These are phyloP conservation scores for Chlorodrepanis virens DNA, from an alignment of 2,113 vertebrate genomes.

Conservation along the genomic window DNA sequence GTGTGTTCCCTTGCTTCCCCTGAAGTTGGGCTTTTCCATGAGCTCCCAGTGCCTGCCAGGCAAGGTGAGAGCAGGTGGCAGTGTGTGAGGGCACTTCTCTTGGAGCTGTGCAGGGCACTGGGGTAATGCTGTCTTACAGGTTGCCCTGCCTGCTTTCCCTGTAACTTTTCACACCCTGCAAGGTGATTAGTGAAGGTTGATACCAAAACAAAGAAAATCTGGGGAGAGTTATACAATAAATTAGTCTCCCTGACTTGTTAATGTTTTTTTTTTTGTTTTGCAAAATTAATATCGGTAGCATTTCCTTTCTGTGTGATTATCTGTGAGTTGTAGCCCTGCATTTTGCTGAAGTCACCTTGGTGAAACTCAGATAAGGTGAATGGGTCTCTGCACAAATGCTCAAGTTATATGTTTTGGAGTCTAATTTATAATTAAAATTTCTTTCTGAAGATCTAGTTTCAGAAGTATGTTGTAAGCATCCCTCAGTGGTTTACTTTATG, in stretches of 20 bases:
- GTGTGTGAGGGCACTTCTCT: neutral
- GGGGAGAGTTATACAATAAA: neutral
- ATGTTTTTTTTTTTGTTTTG: neutral
- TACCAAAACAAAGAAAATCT: neutral
- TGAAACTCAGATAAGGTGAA: neutral
- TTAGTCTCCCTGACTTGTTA: neutral
- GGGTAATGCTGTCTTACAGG: neutral
- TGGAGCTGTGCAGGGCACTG: neutral
- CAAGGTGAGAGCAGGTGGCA: neutral
- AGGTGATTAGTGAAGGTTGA: neutral
- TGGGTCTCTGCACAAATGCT: neutral
- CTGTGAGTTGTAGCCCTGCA: accelerated
- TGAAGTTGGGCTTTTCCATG: neutral
- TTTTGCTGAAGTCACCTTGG: neutral
- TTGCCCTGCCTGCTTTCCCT: neutral
- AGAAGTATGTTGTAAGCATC: neutral
- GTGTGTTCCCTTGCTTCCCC: neutral
- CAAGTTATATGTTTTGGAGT: neutral
- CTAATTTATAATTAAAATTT: neutral
- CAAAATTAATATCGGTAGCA: neutral
- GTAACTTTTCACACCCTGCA: accelerated
- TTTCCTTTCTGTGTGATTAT: neutral
- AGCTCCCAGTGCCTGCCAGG: neutral
- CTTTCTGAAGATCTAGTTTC: neutral
- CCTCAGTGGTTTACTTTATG: neutral